Evolutionary conservation across 2,797 vertebrate genomes (phyloP), one percentile per base, ranked within the genome.

Genomic region (Ctenopoma kingsleyae): DNA sequence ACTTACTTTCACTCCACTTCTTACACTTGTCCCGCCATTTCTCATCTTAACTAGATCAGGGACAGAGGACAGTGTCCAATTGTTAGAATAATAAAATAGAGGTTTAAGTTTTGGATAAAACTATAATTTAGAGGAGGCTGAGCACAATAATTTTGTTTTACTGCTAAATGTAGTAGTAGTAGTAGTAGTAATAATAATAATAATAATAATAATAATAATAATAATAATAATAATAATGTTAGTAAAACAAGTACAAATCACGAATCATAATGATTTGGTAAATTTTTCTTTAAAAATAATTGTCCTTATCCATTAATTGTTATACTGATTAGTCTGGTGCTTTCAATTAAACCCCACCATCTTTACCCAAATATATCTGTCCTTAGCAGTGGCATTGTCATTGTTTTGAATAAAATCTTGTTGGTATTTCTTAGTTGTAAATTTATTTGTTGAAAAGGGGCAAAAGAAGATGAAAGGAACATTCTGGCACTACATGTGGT

Each of bases 341-440:
- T 76, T 81, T 68, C 61, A 71, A 84, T 81, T 71, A 70, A 71
- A 62, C 47, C 36, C 46, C 30, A 41, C n/a, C 10, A 36, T 59
- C 60, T 36, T 54, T 51, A 68, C 22, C 59, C 47, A 53, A 70
- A 79, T 54, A 19, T 66, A 10, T 61, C n/a, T 55, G 17, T 49
- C 53, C 65, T 75, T 61, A 22, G n/a, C n/a, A n/a, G 50, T 38
- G 49, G 48, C 19, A 46, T 27, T 40, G 41, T 38, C 51, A 74
- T 54, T 80, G 49, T 64, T 46, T 55, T 56, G 30, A 63, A 55
- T 47, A 69, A 72, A 67, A n/a, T 17, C 41, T 50, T 55, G 17
- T 23, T 51, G n/a, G n/a, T n/a, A 64, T 59, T 22, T 60, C 70
- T 49, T 25, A 40, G 40, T 44, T 54, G 32, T 46, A 17, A 35